These are phyloP conservation scores for Leptinotarsa haldemani DNA, from an alignment of 2,888 invertebrate species.

Conservation along the genomic window DNA sequence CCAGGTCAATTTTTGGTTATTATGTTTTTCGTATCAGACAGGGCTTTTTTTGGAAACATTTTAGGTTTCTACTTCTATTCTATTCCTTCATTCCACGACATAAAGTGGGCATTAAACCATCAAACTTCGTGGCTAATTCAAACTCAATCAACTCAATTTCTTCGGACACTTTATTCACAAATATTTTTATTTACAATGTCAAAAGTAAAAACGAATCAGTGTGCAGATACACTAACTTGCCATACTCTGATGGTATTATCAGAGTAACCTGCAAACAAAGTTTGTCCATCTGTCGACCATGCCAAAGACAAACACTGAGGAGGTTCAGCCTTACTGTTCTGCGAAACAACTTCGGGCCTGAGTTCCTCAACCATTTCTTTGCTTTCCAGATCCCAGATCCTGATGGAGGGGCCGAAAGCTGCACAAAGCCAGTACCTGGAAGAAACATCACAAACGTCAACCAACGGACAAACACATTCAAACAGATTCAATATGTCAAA, in stretches of 20 bases:
- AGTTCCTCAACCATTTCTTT: slow-evolving; percentile 99
- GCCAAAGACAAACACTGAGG: slow-evolving; percentile 97
- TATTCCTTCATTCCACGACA: no score
- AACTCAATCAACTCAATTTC: neutral
- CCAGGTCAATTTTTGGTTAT: no score
- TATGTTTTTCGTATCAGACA: no score
- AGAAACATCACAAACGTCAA: slow-evolving; percentile 27
- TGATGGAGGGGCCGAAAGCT: slow-evolving; percentile 97
- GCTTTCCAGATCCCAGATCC: slow-evolving; percentile 99
- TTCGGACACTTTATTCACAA: slow-evolving; percentile 2
- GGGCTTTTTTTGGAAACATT: no score
- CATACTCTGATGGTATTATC: slow-evolving; percentile 98
- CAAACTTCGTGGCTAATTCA: neutral
- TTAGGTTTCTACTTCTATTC: no score
- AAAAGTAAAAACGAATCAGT: slow-evolving; percentile 56
- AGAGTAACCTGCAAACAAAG: slow-evolving; percentile 98
- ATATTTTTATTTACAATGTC: slow-evolving; percentile 4
- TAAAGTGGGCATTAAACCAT: no score
- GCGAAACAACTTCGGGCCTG: slow-evolving; percentile 91
- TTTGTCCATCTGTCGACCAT: slow-evolving; percentile 99
- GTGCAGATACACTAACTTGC: slow-evolving; percentile 93
- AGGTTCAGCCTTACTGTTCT: slow-evolving; percentile 85
- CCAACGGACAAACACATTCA: neutral
- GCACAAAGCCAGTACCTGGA: slow-evolving; percentile 96
- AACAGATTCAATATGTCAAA: neutral